Evolutionary conservation across 2,888 invertebrate genomes (phyloP), one percentile per base, ranked within the genome.

Genomic region (Caenorhabditis imperialis): DNA sequence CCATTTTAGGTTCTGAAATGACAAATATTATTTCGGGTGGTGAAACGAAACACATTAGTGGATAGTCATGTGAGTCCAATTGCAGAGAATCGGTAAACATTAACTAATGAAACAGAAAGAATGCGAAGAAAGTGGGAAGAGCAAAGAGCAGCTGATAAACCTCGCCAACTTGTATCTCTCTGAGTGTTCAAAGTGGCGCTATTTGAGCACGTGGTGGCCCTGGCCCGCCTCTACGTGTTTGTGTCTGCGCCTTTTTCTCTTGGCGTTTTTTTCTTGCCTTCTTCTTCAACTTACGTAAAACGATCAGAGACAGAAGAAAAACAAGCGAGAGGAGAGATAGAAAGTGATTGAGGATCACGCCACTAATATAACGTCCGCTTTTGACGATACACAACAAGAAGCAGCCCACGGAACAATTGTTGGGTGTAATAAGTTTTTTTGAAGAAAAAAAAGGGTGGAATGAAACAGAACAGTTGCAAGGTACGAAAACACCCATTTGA

Each of bases 361-460:
- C 67, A 67, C 67, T 67, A 67, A 67, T n/a, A n/a, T 57, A 57
- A 50, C 57, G 67, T 67, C 67, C 57, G 67, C 50, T 57, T 65
- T 65, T 65, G 65, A 65, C 50, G 48, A 57, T 65, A 57, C 65
- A 65, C 65, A 65, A 65, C 48, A 20, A 12, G 22, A 40, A 18
- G 44, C 54, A 22, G 27, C 42, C 18, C 37, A 10, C 27, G 35
- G 30, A 30, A 7, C 30, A 30, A 30, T 30, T 30, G 30, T 30
- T 30, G 6, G 10, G 30, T 30, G 30, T 30, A 30, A 30, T 30
- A 10, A 30, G 10, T 30, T 7, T 7, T 6, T 6, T 30, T 30
- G 30, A 10, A 30, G 30, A 10, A 10, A 10, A 30, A 30, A 30
- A 30, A 30, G 7, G 10, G 30, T 30, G 30, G 7, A 10, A n/a